Evolutionary conservation across 2,888 invertebrate genomes (phyloP).

Genomic region (Conistra vaccinii): DNA sequence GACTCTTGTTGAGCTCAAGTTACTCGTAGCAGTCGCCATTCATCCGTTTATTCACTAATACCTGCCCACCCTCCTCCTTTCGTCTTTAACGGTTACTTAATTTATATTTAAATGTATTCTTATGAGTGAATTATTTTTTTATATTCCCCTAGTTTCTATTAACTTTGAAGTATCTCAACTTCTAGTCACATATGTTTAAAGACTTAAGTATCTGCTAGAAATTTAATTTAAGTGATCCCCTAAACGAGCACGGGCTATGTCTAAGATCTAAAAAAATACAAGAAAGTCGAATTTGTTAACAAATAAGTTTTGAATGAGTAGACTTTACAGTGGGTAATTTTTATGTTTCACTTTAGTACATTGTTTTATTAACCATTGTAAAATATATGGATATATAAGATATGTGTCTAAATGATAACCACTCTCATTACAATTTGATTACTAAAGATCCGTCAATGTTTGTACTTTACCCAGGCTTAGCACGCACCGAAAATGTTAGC

Average conservation of each 20-base stretch:
- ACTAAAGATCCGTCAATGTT: constrained; percentile 23
- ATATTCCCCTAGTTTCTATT: constrained; percentile 49
- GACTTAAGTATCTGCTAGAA: constrained; percentile 40
- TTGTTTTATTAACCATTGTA: constrained; percentile 22
- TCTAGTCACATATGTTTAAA: constrained; percentile 61
- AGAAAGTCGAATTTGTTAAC: constrained; percentile 14
- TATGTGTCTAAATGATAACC: constrained; percentile 38
- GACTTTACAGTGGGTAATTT: constrained; percentile 46
- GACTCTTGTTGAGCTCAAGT: constrained; percentile 59
- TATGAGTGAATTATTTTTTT: constrained; percentile 66
- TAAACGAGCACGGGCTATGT: constrained; percentile 19
- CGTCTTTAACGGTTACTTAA: constrained; percentile 66
- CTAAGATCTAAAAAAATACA: constrained; percentile 22
- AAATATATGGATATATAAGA: constrained; percentile 6
- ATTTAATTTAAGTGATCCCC: constrained; percentile 43
- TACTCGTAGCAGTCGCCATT: constrained; percentile 70
- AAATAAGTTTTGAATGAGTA: constrained; percentile 27
- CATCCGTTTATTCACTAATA: constrained; percentile 68
- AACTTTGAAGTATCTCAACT: constrained; percentile 58
- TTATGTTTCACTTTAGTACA: constrained; percentile 11
- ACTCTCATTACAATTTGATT: constrained; percentile 21
- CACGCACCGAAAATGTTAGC: constrained; percentile 19
- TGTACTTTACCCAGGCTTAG: constrained; percentile 32
- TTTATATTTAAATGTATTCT: constrained; percentile 63
- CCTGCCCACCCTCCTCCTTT: constrained; percentile 87